Evolutionary conservation across 2,797 vertebrate genomes (phyloP), one percentile per base, ranked within the genome.

Genomic region (Eurystomus glaucurus): DNA sequence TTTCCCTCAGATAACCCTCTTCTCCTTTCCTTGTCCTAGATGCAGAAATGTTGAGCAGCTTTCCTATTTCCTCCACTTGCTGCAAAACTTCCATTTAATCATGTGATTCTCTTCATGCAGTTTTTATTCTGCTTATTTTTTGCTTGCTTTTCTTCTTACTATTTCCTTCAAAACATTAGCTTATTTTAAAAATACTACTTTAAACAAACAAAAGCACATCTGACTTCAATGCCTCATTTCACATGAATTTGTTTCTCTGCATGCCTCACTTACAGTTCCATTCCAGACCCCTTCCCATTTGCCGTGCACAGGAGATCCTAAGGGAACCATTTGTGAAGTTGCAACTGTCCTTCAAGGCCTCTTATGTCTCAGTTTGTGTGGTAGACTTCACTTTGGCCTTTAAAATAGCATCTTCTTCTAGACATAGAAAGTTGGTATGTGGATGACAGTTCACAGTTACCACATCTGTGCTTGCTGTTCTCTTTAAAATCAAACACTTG

Each of bases 241-340:
- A 20, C 43, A 18, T 25, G 23, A 2, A 80, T 80, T 64, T 77
- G 26, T 71, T 92, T 58, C 69, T 75, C 14, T 12, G 25, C 16
- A 16, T 0, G 0, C 18, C 39, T 82, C 13, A 10, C 37, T 33
- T 82, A 17, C 28, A 66, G 5, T 33, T 85, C 31, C 14, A 22
- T 71, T 91, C 54, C 61, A 92, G 52, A 65, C 8, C 4, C 54
- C 14, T 52, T 81, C n/a, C 13, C 18, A 29, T 71, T 77, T 50
- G 17, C 41, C 54, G 14, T 4, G 0, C 21, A 37, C 3, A 33
- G 1, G 1, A 14, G 4, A 68, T 62, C 19, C 21, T 26, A 77
- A 60, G 28, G 61, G 51, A 79, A 46, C 25, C 31, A n/a, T 9
- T 17, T 35, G 25, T 69, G 61, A 93, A 68, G 33, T 0, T 83